A percentile compares a stretch with the other conserved stretches of the same genome.
These are phyloP conservation scores for Ecdyonurus torrentis DNA, from an alignment of 2,888 invertebrate genomes.

Conservation along the genomic window DNA sequence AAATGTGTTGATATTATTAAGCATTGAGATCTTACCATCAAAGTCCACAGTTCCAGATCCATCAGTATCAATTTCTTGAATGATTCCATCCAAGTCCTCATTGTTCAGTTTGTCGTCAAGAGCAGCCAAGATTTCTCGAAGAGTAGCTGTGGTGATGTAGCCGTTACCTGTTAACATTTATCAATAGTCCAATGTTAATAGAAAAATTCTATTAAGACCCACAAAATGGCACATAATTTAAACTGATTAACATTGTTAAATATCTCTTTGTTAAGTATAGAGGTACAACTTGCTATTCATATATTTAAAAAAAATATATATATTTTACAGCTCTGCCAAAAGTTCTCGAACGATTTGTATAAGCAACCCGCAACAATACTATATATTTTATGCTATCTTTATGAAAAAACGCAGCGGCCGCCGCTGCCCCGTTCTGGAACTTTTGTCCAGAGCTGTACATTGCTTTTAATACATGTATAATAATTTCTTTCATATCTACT, in stretches of 20 bases:
- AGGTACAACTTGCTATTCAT: not conserved
- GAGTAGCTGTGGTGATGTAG: constrained; percentile 46
- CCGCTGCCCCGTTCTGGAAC: too few species aligned
- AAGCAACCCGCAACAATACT: too few species aligned
- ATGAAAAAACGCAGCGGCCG: too few species aligned
- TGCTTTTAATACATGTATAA: constrained; percentile 1
- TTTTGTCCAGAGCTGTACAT: too few species aligned
- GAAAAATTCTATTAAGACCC: too few species aligned
- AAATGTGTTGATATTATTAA: constrained; percentile 4
- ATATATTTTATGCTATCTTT: too few species aligned
- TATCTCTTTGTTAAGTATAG: too few species aligned
- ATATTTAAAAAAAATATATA: not conserved
- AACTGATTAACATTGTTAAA: too few species aligned
- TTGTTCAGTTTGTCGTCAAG: constrained; percentile 85
- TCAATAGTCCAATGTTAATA: too few species aligned
- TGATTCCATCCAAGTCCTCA: constrained; percentile 90
- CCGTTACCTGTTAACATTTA: constrained; percentile 45
- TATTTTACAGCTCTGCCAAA: not conserved
- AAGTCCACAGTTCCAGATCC: constrained; percentile 98
- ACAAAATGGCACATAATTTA: too few species aligned
- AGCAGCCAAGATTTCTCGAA: constrained; percentile 85
- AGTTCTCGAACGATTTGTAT: constrained; percentile 2
- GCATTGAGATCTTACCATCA: constrained; percentile 51
- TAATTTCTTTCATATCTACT: too few species aligned
- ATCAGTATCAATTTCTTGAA: constrained; percentile 94